Conservation (phyloP, 2,113 vertebrate genomes). For the Neodon shergylaensis region DNA sequence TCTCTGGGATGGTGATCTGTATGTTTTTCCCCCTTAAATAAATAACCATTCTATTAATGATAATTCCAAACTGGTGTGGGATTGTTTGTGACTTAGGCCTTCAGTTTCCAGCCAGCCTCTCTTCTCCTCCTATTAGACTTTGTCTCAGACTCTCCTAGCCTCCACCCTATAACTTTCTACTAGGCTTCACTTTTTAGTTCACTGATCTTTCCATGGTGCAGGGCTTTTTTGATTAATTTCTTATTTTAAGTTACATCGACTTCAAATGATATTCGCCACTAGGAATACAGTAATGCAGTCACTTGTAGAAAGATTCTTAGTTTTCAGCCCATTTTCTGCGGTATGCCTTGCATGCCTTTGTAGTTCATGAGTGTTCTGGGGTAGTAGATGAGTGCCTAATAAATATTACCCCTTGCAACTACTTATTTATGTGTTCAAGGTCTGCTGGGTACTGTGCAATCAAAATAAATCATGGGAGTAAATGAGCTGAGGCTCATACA, state of each 20-base stretch:
- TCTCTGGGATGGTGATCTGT: too few relatives aligned
- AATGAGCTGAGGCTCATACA: constrained; percentile 21
- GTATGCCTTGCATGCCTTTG: background rate
- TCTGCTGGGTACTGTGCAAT: constrained; percentile 51
- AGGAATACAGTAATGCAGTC: constrained; percentile 7
- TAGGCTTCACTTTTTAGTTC: background rate
- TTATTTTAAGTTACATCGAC: background rate
- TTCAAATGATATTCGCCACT: background rate
- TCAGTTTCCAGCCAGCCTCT: background rate
- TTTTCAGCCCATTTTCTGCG: constrained; percentile 32
- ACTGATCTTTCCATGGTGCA: background rate
- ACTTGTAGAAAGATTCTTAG: constrained; percentile 16
- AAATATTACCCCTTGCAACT: constrained; percentile 58
- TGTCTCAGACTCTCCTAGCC: background rate
- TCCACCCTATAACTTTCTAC: background rate
- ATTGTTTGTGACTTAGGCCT: too few relatives aligned
- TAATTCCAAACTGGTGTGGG: too few relatives aligned
- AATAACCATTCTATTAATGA: too few relatives aligned
- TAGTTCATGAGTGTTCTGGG: constrained; percentile 53
- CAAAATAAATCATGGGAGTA: constrained; percentile 52
- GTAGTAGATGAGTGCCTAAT: constrained; percentile 53
- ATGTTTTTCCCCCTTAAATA: too few relatives aligned
- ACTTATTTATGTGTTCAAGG: constrained; percentile 49
- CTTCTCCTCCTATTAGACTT: background rate
- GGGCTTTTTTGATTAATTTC: constrained; percentile 25